Evolutionary conservation across 2,888 invertebrate genomes (phyloP).

Genomic region (Drosophila fulvimacula): DNA sequence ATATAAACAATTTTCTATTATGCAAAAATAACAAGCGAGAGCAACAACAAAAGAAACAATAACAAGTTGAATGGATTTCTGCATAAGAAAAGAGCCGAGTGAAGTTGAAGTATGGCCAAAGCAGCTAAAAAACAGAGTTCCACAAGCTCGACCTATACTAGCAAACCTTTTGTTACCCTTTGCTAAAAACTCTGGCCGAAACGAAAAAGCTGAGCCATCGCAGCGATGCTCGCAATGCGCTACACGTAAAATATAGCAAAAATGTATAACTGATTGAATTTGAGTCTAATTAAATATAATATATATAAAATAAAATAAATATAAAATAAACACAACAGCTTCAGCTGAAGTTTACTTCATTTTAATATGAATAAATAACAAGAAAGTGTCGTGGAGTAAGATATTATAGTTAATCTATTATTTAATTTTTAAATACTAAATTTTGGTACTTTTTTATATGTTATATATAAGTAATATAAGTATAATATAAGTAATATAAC

Average conservation of each 20-base stretch:
- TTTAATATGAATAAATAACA: too few relatives aligned
- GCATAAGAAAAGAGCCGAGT: slow-evolving; percentile 68
- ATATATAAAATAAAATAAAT: too few relatives aligned
- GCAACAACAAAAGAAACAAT: slow-evolving; percentile 45
- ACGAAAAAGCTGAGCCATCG: background rate
- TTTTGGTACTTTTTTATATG: too few relatives aligned
- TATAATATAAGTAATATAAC: too few relatives aligned
- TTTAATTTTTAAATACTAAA: too few relatives aligned
- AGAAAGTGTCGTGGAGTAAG: too few relatives aligned
- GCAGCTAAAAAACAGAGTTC: slow-evolving; percentile 20
- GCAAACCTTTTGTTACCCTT: background rate
- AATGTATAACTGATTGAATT: too few relatives aligned
- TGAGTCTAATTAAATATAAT: too few relatives aligned
- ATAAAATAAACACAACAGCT: too few relatives aligned
- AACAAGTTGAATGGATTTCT: slow-evolving; percentile 56
- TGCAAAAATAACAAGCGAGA: slow-evolving; percentile 73
- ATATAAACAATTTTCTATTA: slow-evolving; percentile 79
- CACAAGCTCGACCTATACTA: background rate
- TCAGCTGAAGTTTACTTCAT: too few relatives aligned
- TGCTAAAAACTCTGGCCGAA: background rate
- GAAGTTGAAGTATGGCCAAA: slow-evolving; percentile 68
- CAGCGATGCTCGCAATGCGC: slow-evolving; percentile 19
- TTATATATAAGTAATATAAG: too few relatives aligned
- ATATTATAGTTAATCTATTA: too few relatives aligned
- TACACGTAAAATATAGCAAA: background rate